Base-by-base conservation (phyloP, 2,797 vertebrate genomes). In the Megalops cyprinoides region DNA sequence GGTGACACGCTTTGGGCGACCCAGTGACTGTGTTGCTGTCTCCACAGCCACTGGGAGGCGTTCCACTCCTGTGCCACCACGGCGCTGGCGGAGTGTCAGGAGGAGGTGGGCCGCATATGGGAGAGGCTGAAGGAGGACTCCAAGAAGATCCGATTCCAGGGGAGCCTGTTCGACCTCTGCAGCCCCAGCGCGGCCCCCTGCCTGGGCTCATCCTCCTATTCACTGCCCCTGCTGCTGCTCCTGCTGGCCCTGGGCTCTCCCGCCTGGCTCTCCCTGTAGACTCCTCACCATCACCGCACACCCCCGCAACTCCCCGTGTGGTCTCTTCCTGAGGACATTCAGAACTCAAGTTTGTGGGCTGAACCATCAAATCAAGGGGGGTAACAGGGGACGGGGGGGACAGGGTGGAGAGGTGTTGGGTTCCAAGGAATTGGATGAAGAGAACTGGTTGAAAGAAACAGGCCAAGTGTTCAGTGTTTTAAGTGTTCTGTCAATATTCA, bases 131-230 rank as follows among this genome's bases (percentile, higher is more conserved):
- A 90, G 87, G 93, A 90, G 78, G 92, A 94, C 86, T 94, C 92
- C 84, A 90, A 18, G 85, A 94, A 95, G 91, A 92, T 93, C 80
- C 90, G 89, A 76, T 95, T 96, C 87, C 94, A 92, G 89, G 92
- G 94, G 76, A 94, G 92, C 84, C 89, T 95, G 85, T 95, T 94
- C 0, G 92, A 96, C 82, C 91, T 94, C 85, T 94, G 94, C 85
- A 92, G 89, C 86, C 88, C 91, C 76, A 90, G 89, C 85, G 89
- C 89, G 0, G 89, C 91, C 10, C 89, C 90, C 76, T 42, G 81
- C 34, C 79, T 83, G 42, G 76, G 79, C 46, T 81, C 82, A 18
- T 79, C 80, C 55, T 77, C 87, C 0, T 20, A 79, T 71, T 79
- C 84, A 18, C 79, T 91, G 0, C 37, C 84, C 65, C 85, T 92